Base-by-base conservation (phyloP, 2,797 vertebrate genomes). In the Tauraco hartlaubi region DNA sequence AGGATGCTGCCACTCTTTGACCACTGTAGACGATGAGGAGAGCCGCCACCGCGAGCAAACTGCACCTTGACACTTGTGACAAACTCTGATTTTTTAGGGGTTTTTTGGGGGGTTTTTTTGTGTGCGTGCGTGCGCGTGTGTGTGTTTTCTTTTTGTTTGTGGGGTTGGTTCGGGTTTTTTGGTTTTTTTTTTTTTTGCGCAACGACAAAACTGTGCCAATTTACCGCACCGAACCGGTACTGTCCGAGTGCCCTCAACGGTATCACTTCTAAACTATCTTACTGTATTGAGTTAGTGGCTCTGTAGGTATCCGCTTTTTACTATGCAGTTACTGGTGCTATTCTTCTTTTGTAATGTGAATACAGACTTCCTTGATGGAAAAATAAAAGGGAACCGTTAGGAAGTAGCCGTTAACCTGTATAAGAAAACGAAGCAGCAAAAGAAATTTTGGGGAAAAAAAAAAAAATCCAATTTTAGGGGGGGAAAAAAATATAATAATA, bases 301-400 rank as follows among this genome's bases (percentile, higher is more conserved):
- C 97, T 98, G 97, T 98, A 98, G 97, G 97, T 98, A 98, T 98
- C 98, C 98, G 98, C 98, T 97, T 98, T 98, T 97, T 98, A 98
- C 96, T 98, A 98, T 97, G 98, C 98, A 98, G 98, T 98, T 98
- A 98, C 98, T 99, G 99, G 99, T 99, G 99, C 99, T 99, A 99
- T 98, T 96, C 98, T 97, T 96, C 68, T 88, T 96, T 98, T 98
- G 98, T 99, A 99, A 99, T 99, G 99, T 99, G 99, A 99, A 99
- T 98, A 98, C 98, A 97, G 97, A 98, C 98, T 98, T 99, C 98
- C 98, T 98, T 97, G 97, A 96, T 97, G 77, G 31, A 75, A 73
- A 80, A 84, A 20, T 29, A 87, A 97, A 97, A 97, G 97, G 97
- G 97, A 98, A 98, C 97, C 94, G 1, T 94, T 98, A 94, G 98